Evolutionary conservation across 2,113 vertebrate genomes (phyloP).

Genomic region (Lichenostomus cassidix): DNA sequence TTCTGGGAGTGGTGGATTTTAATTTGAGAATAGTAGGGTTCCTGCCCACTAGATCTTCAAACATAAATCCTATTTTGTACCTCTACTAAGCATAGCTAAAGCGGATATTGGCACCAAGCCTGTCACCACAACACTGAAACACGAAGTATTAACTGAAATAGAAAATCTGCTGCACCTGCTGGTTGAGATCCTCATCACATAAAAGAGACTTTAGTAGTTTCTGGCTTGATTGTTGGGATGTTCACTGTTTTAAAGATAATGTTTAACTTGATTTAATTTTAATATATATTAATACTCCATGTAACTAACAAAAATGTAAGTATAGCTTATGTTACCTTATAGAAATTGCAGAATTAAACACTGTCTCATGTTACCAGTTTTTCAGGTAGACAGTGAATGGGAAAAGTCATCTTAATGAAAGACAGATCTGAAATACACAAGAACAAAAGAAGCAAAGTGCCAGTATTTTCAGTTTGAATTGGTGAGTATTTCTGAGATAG

Average conservation of each 20-base stretch:
- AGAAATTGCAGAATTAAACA: neutral
- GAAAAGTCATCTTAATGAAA: neutral
- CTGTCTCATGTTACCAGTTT: neutral
- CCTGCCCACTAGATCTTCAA: neutral
- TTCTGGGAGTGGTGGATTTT: neutral
- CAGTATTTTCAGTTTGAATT: neutral
- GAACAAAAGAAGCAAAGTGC: neutral
- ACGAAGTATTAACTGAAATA: neutral
- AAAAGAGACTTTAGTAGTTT: neutral
- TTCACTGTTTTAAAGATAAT: neutral
- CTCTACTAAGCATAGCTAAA: neutral
- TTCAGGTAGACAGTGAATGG: neutral
- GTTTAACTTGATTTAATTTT: neutral
- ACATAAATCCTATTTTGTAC: neutral
- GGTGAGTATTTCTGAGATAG: neutral
- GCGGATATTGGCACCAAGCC: neutral
- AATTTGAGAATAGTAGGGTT: neutral
- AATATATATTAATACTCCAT: neutral
- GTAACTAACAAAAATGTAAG: neutral
- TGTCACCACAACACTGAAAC: neutral
- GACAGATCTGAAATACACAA: neutral
- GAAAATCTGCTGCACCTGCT: neutral
- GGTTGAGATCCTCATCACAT: neutral
- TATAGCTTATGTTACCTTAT: neutral
- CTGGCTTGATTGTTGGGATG: neutral